Evolutionary conservation across 2,888 invertebrate species (phyloP).

Genomic region (Conistra vaccinii): DNA sequence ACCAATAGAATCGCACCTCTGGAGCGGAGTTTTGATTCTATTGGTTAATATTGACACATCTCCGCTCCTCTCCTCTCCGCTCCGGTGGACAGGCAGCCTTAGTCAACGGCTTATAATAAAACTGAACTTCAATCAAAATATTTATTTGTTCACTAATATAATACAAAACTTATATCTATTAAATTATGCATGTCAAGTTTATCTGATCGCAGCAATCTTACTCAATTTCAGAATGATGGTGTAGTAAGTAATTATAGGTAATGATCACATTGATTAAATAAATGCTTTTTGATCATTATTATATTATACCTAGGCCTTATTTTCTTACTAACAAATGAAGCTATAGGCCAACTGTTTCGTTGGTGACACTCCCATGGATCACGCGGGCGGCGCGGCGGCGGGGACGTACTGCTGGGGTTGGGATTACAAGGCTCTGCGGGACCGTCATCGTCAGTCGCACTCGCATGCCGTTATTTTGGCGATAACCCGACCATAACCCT

Average conservation of each 20-base stretch:
- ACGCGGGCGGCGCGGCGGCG: not conserved
- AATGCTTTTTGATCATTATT: slow-evolving; percentile 38
- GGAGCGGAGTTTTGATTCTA: too few relatives aligned
- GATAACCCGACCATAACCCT: not conserved
- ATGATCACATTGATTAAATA: slow-evolving; percentile 8
- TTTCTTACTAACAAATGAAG: not conserved
- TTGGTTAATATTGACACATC: too few relatives aligned
- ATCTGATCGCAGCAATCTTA: slow-evolving; percentile 21
- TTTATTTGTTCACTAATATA: slow-evolving; percentile 56
- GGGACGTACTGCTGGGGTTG: not conserved
- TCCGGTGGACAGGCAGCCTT: too few relatives aligned
- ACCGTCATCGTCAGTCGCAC: not conserved
- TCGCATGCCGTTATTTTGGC: not conserved
- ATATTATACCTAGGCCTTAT: slow-evolving; percentile 12
- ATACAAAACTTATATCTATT: slow-evolving; percentile 39
- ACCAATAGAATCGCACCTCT: too few relatives aligned
- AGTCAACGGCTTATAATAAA: slow-evolving; percentile 1
- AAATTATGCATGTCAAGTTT: slow-evolving; percentile 42
- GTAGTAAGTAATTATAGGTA: not conserved
- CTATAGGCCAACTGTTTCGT: not conserved
- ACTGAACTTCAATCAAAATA: slow-evolving; percentile 37
- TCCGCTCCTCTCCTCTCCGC: too few relatives aligned
- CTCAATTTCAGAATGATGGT: slow-evolving; percentile 10
- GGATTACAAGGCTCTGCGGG: not conserved
- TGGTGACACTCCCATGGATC: not conserved